These are phyloP conservation scores for Daubentonia madagascariensis DNA, from an alignment of 2,113 vertebrate genomes.

Conservation along the genomic window DNA sequence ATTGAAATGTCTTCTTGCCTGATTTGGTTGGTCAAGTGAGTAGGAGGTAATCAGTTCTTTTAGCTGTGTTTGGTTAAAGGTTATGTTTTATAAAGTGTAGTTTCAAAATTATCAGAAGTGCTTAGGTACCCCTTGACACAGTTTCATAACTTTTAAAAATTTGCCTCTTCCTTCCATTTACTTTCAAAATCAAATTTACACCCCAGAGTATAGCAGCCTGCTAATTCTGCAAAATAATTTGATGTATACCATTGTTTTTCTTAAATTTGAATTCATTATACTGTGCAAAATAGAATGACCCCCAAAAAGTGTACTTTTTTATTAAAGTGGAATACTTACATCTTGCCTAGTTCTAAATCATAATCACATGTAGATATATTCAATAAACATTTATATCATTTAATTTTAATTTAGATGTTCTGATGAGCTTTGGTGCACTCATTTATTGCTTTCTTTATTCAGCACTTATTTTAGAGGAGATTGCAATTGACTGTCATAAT, in stretches of 20 bases:
- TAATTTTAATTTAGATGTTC: slow-evolving; percentile 13
- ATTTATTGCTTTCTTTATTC: slow-evolving; percentile 43
- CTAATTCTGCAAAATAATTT: slow-evolving; percentile 24
- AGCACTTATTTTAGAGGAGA: slow-evolving; percentile 99
- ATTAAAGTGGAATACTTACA: background rate
- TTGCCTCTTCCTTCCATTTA: background rate
- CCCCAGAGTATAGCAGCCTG: background rate
- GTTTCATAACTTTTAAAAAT: slow-evolving; percentile 25
- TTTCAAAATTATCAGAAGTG: slow-evolving; percentile 35
- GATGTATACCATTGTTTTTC: background rate
- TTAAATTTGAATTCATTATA: slow-evolving; percentile 30
- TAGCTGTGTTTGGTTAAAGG: slow-evolving; percentile 32
- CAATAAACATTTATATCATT: background rate
- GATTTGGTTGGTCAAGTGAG: background rate
- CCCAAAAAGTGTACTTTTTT: background rate
- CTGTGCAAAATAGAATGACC: slow-evolving; percentile 11
- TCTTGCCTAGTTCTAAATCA: slow-evolving; percentile 28
- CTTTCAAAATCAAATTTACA: slow-evolving; percentile 18
- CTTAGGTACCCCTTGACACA: background rate
- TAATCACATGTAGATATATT: background rate
- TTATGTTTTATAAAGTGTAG: slow-evolving; percentile 32
- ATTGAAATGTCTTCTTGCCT: slow-evolving; percentile 9
- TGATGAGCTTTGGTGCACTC: background rate
- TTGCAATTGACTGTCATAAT: slow-evolving; percentile 99
- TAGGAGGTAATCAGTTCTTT: slow-evolving; percentile 27